Evolutionary conservation across 2,888 invertebrate genomes (phyloP).

Genomic region (Caenorhabditis angaria): DNA sequence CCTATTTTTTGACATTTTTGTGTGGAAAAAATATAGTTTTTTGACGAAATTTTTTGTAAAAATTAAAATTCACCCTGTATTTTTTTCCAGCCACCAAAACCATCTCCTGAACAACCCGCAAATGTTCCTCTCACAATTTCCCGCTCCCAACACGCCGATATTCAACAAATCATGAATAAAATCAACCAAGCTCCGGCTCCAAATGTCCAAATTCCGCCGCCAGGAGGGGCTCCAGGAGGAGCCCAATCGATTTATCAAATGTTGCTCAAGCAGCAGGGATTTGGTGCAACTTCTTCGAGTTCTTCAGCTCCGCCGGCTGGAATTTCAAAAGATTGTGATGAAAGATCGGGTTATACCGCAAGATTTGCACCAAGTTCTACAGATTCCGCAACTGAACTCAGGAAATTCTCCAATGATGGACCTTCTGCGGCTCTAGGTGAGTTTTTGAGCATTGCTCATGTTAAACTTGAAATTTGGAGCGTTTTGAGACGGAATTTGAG

Average conservation of each 20-base stretch:
- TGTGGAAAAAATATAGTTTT: neutral
- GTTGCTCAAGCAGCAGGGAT: neutral
- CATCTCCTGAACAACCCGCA: slow-evolving; percentile 5
- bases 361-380: no score
- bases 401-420: no score
- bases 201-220: neutral
- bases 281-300: neutral
- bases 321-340: neutral
- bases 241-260: neutral
- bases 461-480: no score
- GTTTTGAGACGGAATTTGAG: no score
- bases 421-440: no score
- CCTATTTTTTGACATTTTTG: no score
- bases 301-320: no score
- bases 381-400: no score
- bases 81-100: neutral
- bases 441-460: no score
- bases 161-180: slow-evolving; percentile 1
- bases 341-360: no score
- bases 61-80: neutral
- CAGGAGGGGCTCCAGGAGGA: neutral
- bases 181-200: neutral
- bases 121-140: neutral
- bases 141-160: slow-evolving; percentile 6
- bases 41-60: neutral